Conservation (phyloP, 2,888 invertebrate genomes). For the Dasysyrphus tricinctus region DNA sequence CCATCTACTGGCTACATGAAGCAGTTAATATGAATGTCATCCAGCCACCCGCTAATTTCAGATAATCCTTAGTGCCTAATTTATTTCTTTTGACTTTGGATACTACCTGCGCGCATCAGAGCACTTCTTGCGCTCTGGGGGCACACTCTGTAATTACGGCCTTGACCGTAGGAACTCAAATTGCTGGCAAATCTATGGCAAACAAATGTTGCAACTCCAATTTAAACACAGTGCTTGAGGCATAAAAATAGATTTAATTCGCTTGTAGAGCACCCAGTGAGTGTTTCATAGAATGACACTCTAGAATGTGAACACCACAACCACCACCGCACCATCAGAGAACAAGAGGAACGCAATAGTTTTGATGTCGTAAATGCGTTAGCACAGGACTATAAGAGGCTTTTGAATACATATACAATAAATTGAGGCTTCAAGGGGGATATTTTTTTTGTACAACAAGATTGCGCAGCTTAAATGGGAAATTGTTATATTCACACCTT, state of each 20-base stretch:
- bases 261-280: not conserved
- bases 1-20: not conserved
- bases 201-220: constrained; percentile 60
- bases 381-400: constrained; percentile 58
- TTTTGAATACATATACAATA: constrained; percentile 68
- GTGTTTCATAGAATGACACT: constrained; percentile 36
- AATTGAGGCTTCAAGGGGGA: constrained; percentile 42
- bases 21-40: constrained; percentile 67
- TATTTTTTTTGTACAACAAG: constrained; percentile 5
- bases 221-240: constrained; percentile 1
- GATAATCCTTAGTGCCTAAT: constrained; percentile 59
- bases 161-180: constrained; percentile 35
- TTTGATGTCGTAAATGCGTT: constrained; percentile 64
- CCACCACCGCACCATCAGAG: not conserved
- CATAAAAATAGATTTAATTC: constrained; percentile 71
- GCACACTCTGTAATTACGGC: constrained; percentile 55
- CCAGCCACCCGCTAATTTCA: constrained; percentile 71
- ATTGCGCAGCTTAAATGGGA: constrained; percentile 55
- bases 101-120: not conserved
- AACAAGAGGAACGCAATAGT: constrained; percentile 30
- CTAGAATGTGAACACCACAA: constrained; percentile 36
- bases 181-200: constrained; percentile 61
- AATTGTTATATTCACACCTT: constrained; percentile 70
- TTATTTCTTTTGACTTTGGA: constrained; percentile 31
- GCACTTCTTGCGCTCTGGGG: not conserved